Conservation (phyloP, 2,888 invertebrate species). For the Drosophila borealis region DNA sequence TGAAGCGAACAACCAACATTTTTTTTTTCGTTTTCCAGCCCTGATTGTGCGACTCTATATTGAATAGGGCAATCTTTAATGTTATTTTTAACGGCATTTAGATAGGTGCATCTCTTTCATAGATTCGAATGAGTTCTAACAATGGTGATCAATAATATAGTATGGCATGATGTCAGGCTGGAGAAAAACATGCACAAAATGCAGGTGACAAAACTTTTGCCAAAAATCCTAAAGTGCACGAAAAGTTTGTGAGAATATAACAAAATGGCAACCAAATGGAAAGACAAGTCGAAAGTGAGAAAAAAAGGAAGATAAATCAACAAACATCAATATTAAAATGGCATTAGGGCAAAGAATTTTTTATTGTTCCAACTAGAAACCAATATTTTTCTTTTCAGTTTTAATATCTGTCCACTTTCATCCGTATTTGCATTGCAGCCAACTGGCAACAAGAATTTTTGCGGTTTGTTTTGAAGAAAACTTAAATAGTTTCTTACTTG, state of each 20-base stretch:
- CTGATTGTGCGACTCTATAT: no score
- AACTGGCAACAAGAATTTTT: slow-evolving; percentile 57
- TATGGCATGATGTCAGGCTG: slow-evolving; percentile 24
- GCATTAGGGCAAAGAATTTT: slow-evolving; percentile 47
- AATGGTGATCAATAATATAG: slow-evolving; percentile 24
- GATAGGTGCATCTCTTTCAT: no score
- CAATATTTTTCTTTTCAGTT: slow-evolving; percentile 28
- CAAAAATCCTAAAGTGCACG: slow-evolving; percentile 71
- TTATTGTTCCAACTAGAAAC: slow-evolving; percentile 3
- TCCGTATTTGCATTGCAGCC: slow-evolving; percentile 73
- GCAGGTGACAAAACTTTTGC: slow-evolving; percentile 60
- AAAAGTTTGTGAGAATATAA: slow-evolving; percentile 48
- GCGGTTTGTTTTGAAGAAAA: slow-evolving; percentile 52
- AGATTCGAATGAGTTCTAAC: no score
- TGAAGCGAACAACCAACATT: no score
- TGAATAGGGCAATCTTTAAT: no score
- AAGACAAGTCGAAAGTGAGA: slow-evolving; percentile 32
- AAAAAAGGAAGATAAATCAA: slow-evolving; percentile 44
- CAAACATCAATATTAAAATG: slow-evolving; percentile 69
- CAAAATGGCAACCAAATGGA: slow-evolving; percentile 11
- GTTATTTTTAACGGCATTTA: no score
- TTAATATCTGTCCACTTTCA: slow-evolving; percentile 46
- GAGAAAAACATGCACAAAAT: slow-evolving; percentile 25
- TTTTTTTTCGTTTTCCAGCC: no score
- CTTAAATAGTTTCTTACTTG: slow-evolving; percentile 48